Evolutionary conservation across 2,888 invertebrate genomes (phyloP), one percentile per base, ranked within the genome.

Genomic region (Hydraecia micacea): DNA sequence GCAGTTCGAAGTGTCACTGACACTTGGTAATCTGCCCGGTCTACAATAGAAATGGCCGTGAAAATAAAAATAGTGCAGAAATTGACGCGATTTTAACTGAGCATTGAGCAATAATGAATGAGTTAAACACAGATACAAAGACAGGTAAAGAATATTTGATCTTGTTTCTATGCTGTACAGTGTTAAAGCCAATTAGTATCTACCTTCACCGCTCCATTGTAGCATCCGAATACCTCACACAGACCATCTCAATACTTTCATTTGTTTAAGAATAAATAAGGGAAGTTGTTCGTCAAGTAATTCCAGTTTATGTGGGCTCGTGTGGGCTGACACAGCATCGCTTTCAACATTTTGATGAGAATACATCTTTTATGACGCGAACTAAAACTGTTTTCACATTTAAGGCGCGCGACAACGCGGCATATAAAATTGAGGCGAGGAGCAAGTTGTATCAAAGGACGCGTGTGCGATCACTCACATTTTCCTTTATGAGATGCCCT

Each of bases 321-420:
- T 89, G 91, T 92, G 91, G 91, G 91, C 85, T 81, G 91, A 79
- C 81, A 80, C 88, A 89, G 87, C 87, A 90, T 90, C 86, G 86
- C 85, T 86, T 87, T 88, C 87, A 87, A 87, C 85, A 71, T 86
- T 85, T 85, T 87, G 88, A 88, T 84, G 87, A 82, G 84, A 86
- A 85, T 84, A 80, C 87, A 81, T 84, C 81, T 86, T 88, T 88
- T 88, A 88, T 87, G 86, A 80, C 78, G 71, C 58, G 72, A 82
- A 85, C 81, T 87, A 80, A 88, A 87, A 86, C 86, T 81, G 86
- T 88, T 88, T 88, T 84, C 63, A 77, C 78, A 80, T 81, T 87
- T 80, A 79, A 77, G 76, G 63, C 79, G 60, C 62, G 55, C 73
- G 52, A 82, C 76, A 79, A 73, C 71, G 66, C 52, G 69, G 32